Base-by-base conservation (phyloP, 1,140 invertebrate genomes). In the Chironomus tepperi region DNA sequence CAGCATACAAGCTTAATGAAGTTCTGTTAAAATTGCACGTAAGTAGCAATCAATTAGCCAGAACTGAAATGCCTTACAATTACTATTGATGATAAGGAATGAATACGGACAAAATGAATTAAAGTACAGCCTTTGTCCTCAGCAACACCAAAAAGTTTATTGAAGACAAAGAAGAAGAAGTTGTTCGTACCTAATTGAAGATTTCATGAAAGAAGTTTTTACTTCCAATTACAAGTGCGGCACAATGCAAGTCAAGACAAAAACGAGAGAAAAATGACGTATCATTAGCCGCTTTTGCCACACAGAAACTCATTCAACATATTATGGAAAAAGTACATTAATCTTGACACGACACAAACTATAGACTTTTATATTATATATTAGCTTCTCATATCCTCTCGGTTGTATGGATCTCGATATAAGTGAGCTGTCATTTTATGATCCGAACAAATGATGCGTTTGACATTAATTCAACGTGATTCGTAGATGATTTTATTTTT, bases 381-480 rank as follows among this genome's bases (percentile, higher is more conserved):
- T 34, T 34, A 34, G 24, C 24, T 34, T 34, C 24, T 34, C 24
- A 34, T 34, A 34, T 57, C 1, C 47, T 47, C 15, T 3, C 15
- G n/a, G n/a, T n/a, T 57, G 47, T n/a, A 57, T 57, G 47, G 3
- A 57, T 57, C 47, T 57, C 47, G 10, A 57, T 57, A n/a, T 70
- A 70, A 21, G 65, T 70, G 65, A 70, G 65, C 19, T 21, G 65
- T 70, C 65, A 70, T 21, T 70, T 21, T 70, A 70, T 70, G 19
- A 70, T 70, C 65, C 65, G 19, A 70, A 70, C 65, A 70, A 70
- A 70, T 70, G 65, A 70, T 70, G 65, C 65, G 65, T 70, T 70
- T 70, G 65, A 70, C 65, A 21, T 70, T 70, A 70, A 70, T 70
- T 70, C 65, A 70, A 70, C 65, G 65, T 70, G 65, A 70, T 70